Percentiles rank a stretch among this genome's conserved stretches.
These are phyloP conservation scores for Petrosia ficiformis DNA, from an alignment of 37 sponge, comb jelly and placozoan species.

Conservation along the genomic window DNA sequence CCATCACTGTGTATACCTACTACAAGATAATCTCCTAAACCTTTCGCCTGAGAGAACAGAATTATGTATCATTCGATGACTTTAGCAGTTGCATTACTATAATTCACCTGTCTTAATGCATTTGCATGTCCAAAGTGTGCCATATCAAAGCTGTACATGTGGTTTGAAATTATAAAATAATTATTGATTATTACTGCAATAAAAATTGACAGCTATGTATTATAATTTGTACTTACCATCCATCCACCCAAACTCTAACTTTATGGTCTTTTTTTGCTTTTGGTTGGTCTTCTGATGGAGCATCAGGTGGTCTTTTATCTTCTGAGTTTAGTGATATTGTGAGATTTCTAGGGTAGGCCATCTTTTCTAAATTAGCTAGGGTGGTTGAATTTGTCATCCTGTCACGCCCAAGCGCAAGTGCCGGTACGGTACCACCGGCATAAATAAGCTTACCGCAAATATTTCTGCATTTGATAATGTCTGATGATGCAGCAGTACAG, in stretches of 20 bases:
- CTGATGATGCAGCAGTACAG: too few relatives aligned
- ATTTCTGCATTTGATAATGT: too few relatives aligned
- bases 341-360: too few relatives aligned
- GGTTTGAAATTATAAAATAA: background rate
- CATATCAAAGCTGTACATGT: conserved; percentile 94
- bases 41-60: conserved; percentile 60
- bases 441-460: too few relatives aligned
- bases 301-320: background rate
- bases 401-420: too few relatives aligned
- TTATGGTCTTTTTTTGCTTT: conserved; percentile 31
- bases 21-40: conserved; percentile 84
- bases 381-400: too few relatives aligned
- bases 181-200: background rate
- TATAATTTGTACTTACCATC: conserved; percentile 65
- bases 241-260: conserved; percentile 89
- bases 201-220: background rate
- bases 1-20: conserved; percentile 95
- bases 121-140: conserved; percentile 97
- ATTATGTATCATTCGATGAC: background rate
- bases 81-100: background rate
- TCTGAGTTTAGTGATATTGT: background rate
- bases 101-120: conserved; percentile 76
- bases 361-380: too few relatives aligned
- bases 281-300: too few relatives aligned
- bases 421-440: too few relatives aligned